phyloP scores from a whole-genome alignment of 37 sponge, comb jelly and placozoan genomes.

The Chondrosia reniformis region DNA sequence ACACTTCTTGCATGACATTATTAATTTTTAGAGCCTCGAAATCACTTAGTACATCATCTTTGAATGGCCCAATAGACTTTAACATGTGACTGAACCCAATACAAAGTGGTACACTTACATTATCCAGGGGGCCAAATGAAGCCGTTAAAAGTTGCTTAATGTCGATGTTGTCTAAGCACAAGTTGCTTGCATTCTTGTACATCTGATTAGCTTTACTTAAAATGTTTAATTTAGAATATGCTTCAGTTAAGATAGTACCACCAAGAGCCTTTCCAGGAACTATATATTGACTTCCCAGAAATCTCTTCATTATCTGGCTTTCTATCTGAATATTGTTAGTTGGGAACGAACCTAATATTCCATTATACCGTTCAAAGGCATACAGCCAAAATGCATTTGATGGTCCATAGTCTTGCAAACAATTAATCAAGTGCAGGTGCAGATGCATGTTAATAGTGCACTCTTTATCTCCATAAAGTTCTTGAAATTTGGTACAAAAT shows the following conservation, averaged over 20 bases:
- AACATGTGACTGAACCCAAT: background rate
- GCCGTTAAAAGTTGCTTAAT: background rate
- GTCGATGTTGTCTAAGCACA: background rate
- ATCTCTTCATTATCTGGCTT: conserved; percentile 1
- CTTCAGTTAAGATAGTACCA: background rate
- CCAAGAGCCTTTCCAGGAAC: too few species aligned
- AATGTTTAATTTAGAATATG: background rate
- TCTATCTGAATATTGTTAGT: background rate
- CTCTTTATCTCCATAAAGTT: conserved; percentile 34
- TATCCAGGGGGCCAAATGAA: background rate
- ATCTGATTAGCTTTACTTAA: background rate
- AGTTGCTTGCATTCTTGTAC: background rate
- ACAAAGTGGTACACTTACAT: background rate
- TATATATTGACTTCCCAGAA: background rate
- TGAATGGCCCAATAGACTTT: conserved; percentile 5
- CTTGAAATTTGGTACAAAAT: conserved; percentile 30
- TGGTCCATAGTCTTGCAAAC: conserved; percentile 29
- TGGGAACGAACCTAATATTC: conserved; percentile 6
- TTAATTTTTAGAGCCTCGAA: background rate
- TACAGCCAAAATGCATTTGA: conserved; percentile 20
- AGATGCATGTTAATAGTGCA: conserved; percentile 61
- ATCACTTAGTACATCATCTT: background rate
- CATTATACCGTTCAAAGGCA: conserved; percentile 15
- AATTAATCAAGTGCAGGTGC: conserved; percentile 42
- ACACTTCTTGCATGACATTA: background rate